Evolutionary conservation across 2,797 vertebrate genomes (phyloP), one percentile per base, ranked within the genome.

Genomic region (Acanthurus lineatus): DNA sequence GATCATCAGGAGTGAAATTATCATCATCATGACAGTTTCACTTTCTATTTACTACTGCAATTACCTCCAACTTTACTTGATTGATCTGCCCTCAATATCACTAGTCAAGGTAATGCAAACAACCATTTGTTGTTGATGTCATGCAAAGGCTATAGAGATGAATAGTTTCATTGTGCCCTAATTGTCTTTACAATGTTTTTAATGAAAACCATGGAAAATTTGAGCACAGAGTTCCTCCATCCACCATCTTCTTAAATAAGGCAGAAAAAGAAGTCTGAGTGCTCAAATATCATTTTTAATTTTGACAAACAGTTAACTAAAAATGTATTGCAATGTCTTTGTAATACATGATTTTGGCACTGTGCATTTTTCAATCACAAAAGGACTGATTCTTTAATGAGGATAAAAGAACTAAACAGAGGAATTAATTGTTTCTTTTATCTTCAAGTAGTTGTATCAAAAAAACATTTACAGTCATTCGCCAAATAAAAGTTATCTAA

Each of bases 301-400:
- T 7, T 44, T 19, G 10, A 12, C 11, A 75, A 17, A 20, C 32
- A 54, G 44, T 57, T 56, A 14, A 76, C n/a, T 63, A n/a, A 40
- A 72, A 54, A 58, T 60, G 19, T 15, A 56, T 20, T 66, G 20
- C 17, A 44, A 60, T 42, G 35, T 67, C 19, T 8, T 52, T 38
- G 20, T 45, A 10, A 38, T 2, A 28, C 0, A 7, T 2, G 19
- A 17, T 6, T 56, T 17, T 12, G 64, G 57, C 16, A 48, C 7
- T 19, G 1, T 52, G 22, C 51, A 16, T 20, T 22, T 44, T 62
- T 14, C 5, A 2, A 32, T 57, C 20, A 51, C 32, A 45, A n/a
- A 63, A 19, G 6, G 20, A 58, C 16, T n/a, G 35, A 49, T 52
- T 65, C 12, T 38, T 69, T 57, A 14, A 57, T 53, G 25, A 25